Conservation (phyloP, 2,113 vertebrate species). For the Polypterus bichir region DNA sequence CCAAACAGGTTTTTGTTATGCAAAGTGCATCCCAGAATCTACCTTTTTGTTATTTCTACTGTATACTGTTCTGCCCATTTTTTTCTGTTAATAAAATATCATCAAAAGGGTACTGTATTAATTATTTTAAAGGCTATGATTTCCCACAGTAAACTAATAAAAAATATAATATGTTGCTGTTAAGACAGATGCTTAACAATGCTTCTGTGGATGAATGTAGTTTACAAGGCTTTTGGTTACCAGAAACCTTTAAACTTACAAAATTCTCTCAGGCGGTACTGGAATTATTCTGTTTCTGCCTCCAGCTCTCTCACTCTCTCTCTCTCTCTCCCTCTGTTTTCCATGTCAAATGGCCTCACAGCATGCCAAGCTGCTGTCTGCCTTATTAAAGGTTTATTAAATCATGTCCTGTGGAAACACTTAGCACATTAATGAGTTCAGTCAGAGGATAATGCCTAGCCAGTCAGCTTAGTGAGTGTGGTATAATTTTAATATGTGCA, state of each 20-base stretch:
- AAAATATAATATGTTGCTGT: no score
- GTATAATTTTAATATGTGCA: no score
- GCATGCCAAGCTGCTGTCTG: conserved; percentile 1
- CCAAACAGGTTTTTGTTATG: no score
- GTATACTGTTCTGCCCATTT: no score
- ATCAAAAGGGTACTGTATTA: no score
- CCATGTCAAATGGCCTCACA: neutral
- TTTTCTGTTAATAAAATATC: no score
- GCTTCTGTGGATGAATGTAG: neutral
- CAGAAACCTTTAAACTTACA: neutral
- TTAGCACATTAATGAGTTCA: neutral
- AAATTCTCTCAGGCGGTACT: neutral
- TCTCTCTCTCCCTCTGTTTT: neutral
- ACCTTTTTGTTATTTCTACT: no score
- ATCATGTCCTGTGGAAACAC: conserved; percentile 1
- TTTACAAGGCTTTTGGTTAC: neutral
- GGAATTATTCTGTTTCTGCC: neutral
- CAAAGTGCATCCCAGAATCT: no score
- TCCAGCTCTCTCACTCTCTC: neutral
- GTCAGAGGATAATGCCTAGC: conserved; percentile 1
- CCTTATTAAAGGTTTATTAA: neutral
- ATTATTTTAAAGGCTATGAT: no score
- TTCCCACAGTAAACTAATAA: no score
- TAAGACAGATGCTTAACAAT: no score
- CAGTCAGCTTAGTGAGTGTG: no score